Conservation (phyloP, 2,113 vertebrate species). For the Malurus melanocephalus region DNA sequence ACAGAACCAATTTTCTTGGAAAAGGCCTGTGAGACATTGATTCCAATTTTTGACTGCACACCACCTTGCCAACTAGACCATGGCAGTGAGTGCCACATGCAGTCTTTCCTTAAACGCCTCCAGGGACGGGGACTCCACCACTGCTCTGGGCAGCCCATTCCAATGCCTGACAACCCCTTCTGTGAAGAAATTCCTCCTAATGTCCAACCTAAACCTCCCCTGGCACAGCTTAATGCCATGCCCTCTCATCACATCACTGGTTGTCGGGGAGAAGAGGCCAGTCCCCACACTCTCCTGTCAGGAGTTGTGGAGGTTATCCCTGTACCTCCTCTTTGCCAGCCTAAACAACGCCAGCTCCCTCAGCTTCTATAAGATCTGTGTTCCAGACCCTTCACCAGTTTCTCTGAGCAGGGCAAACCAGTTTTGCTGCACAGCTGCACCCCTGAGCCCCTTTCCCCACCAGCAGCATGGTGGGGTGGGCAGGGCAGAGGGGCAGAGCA, state of each 20-base stretch:
- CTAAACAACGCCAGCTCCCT: neutral
- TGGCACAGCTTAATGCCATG: neutral
- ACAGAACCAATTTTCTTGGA: neutral
- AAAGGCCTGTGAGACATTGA: neutral
- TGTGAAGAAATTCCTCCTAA: neutral
- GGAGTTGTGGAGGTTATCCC: neutral
- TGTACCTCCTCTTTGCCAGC: neutral
- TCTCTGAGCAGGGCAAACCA: neutral
- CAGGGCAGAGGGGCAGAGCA: neutral
- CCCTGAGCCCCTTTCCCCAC: rapidly evolving
- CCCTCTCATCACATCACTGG: neutral
- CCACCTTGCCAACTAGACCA: neutral
- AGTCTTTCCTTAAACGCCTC: neutral
- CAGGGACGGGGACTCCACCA: neutral
- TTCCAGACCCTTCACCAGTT: neutral
- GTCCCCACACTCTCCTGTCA: neutral
- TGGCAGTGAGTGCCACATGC: neutral
- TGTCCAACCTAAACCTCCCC: neutral
- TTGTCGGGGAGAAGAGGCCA: neutral
- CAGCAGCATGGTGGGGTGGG: rapidly evolving
- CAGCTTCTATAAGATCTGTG: neutral
- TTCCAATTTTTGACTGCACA: neutral
- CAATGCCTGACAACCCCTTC: neutral
- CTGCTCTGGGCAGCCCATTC: no score
- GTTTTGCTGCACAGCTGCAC: neutral